Evolutionary conservation across 64 coral and sea anemone species (phyloP).

Genomic region (Trachythela sp.): DNA sequence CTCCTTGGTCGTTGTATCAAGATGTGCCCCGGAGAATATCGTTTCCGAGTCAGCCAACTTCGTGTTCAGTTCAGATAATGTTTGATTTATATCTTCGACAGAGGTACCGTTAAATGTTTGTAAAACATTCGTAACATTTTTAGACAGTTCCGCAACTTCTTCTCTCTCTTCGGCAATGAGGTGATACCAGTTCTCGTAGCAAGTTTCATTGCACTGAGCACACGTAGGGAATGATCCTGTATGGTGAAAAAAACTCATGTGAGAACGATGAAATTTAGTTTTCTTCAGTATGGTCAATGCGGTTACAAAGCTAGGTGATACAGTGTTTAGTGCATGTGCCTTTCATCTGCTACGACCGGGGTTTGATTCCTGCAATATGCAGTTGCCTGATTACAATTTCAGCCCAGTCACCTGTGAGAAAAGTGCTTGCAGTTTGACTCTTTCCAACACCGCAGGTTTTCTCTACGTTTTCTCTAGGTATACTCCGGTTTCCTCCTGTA

Average conservation of each 20-base stretch:
- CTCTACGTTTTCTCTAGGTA: no score
- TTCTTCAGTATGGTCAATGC: no score
- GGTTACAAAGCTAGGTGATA: no score
- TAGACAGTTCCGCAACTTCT: constrained; percentile 47
- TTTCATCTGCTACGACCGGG: no score
- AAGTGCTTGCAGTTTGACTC: no score
- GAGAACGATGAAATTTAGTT: no score
- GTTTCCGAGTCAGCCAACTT: constrained; percentile 53
- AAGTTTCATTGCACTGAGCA: constrained; percentile 62
- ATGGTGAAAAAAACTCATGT: not conserved
- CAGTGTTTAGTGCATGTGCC: no score
- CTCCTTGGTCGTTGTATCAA: constrained; percentile 54
- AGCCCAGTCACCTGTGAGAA: no score
- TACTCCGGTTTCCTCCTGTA: no score
- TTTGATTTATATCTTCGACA: constrained; percentile 63
- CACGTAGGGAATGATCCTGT: constrained; percentile 56
- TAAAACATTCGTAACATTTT: constrained; percentile 66
- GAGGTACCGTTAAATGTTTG: constrained; percentile 63
- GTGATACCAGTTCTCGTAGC: constrained; percentile 79
- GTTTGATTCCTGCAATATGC: no score
- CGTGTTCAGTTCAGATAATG: constrained; percentile 48
- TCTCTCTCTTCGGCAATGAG: constrained; percentile 52
- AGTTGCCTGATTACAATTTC: no score
- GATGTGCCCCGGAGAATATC: constrained; percentile 64
- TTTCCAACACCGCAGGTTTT: no score